These are phyloP conservation scores for Rissa tridactyla DNA, from an alignment of 2,113 vertebrate genomes.

Conservation along the genomic window DNA sequence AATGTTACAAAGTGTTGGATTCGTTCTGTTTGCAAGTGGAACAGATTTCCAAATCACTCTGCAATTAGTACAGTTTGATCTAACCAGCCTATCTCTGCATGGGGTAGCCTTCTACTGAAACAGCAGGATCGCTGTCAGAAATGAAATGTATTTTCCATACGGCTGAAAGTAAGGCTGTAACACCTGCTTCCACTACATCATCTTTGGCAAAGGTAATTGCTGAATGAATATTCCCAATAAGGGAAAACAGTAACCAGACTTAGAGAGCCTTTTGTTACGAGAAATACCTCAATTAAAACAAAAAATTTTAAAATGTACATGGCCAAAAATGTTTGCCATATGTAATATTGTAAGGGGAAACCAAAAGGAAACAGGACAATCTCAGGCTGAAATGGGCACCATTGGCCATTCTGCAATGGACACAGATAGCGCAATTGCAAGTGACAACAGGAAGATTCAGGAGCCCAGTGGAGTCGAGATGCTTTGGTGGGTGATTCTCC, in stretches of 20 bases:
- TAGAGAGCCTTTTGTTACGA: neutral
- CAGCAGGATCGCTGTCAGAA: slow-evolving; percentile 48
- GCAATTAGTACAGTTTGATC: slow-evolving; percentile 69
- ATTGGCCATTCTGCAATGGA: neutral
- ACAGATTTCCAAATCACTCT: slow-evolving; percentile 60
- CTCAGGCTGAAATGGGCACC: neutral
- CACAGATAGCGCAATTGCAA: neutral
- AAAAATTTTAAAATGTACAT: fast-evolving
- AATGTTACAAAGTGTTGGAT: slow-evolving; percentile 44
- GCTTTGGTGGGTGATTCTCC: neutral
- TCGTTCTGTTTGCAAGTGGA: slow-evolving; percentile 58
- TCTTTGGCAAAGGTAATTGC: slow-evolving; percentile 50
- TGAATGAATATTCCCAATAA: slow-evolving; percentile 19
- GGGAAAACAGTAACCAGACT: neutral
- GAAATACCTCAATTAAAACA: neutral
- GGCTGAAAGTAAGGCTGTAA: slow-evolving; percentile 5
- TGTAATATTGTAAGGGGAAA: neutral
- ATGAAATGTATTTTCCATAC: slow-evolving; percentile 41
- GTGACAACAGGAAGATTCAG: neutral
- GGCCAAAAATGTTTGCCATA: neutral
- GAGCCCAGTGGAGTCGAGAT: neutral
- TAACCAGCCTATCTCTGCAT: slow-evolving; percentile 58
- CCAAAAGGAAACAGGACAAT: neutral
- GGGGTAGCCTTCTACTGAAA: slow-evolving; percentile 50
- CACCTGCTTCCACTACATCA: slow-evolving; percentile 62